These are phyloP conservation scores for Sceliomorpha sp. DNA, from an alignment of 2,888 invertebrate species.

Conservation along the genomic window DNA sequence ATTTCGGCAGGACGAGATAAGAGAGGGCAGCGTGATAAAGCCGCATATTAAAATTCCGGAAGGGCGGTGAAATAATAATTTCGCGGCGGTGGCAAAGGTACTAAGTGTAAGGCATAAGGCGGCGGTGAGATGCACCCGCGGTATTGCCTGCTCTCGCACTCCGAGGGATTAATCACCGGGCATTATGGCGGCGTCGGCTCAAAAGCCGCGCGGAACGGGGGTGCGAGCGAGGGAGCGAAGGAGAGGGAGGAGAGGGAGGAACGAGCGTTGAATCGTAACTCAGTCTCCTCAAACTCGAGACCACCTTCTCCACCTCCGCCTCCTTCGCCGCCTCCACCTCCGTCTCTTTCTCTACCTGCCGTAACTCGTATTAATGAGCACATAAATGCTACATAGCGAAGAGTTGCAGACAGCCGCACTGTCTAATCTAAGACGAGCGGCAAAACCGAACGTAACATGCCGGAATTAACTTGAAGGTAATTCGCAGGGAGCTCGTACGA, in stretches of 20 bases:
- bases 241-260: conserved; percentile 31
- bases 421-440: conserved; percentile 44
- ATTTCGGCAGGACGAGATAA: conserved; percentile 41
- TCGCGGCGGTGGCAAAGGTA: conserved; percentile 58
- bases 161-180: conserved; percentile 76
- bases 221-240: conserved; percentile 27
- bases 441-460: conserved; percentile 37
- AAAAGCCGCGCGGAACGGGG: conserved; percentile 68
- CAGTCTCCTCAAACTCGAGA: conserved; percentile 63
- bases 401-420: conserved; percentile 45
- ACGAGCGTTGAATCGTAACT: conserved; percentile 66
- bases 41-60: conserved; percentile 73
- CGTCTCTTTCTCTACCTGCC: too few species aligned
- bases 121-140: conserved; percentile 62
- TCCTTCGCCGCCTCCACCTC: too few species aligned
- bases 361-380: conserved; percentile 73
- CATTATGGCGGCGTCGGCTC: conserved; percentile 73
- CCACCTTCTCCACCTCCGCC: too few species aligned
- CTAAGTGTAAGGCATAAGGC: conserved; percentile 58
- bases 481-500: conserved; percentile 19
- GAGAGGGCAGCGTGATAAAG: conserved; percentile 51
- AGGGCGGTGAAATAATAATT: conserved; percentile 70
- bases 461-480: conserved; percentile 31
- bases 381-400: conserved; percentile 68
- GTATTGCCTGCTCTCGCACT: conserved; percentile 62